phyloP scores from a whole-genome alignment of 1,140 invertebrate genomes.

The Meloidogyne floridensis region DNA sequence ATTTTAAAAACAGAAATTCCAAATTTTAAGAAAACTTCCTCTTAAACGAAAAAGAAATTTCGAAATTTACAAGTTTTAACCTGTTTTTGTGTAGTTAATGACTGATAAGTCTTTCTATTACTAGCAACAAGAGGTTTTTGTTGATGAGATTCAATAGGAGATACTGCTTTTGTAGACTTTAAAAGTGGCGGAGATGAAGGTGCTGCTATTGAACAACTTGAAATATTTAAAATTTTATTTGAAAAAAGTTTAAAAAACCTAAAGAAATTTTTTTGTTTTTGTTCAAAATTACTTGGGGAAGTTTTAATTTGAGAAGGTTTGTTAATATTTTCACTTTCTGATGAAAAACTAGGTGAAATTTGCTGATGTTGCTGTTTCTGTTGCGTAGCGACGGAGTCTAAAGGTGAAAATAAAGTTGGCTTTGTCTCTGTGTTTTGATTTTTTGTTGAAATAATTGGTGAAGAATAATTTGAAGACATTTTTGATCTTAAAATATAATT shows the following conservation, averaged over 20 bases:
- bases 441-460: background rate
- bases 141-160: constrained; percentile 1
- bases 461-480: constrained; percentile 3
- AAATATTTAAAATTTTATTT: background rate
- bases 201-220: background rate
- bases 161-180: background rate
- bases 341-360: background rate
- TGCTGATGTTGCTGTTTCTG: constrained; percentile 4
- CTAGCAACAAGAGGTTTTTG: background rate
- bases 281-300: background rate
- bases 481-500: background rate
- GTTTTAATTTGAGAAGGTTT: background rate
- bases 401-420: background rate
- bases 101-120: background rate
- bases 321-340: background rate
- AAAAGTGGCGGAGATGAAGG: background rate
- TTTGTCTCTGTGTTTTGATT: background rate
- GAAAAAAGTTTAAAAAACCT: background rate
- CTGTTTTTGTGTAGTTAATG: background rate
- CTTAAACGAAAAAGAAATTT: background rate
- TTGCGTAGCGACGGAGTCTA: constrained; percentile 5
- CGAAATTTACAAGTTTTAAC: background rate
- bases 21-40: no score
- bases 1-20: background rate
- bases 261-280: constrained; percentile 3